Conservation (phyloP, 2,113 vertebrate genomes). For the Saguinus imperator region DNA sequence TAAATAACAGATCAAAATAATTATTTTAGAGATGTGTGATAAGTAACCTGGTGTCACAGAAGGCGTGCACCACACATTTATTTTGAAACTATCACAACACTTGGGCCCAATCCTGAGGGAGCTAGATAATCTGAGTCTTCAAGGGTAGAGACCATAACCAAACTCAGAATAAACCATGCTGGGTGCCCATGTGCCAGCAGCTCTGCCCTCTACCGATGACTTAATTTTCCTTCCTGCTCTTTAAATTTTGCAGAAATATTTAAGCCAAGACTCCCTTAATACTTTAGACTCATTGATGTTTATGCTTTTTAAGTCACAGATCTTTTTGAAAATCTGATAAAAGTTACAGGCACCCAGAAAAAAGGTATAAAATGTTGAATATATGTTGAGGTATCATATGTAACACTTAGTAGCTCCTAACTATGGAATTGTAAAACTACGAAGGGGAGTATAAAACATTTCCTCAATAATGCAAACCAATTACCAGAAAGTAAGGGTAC, state of each 20-base stretch:
- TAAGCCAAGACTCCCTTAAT: not conserved
- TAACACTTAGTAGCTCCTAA: not conserved
- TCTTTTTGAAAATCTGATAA: not conserved
- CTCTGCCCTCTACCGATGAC: not conserved
- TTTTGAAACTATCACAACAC: not conserved
- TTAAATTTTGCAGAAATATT: not conserved
- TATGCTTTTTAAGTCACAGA: not conserved
- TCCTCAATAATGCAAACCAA: not conserved
- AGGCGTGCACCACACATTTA: not conserved
- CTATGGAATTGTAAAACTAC: not conserved
- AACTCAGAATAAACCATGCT: not conserved
- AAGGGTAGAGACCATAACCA: not conserved
- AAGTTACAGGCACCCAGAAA: not conserved
- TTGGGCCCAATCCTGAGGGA: not conserved
- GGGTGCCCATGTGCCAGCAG: not conserved
- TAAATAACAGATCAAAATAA: conserved; percentile 18
- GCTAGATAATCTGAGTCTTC: not conserved
- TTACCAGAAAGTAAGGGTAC: not conserved
- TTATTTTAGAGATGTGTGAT: not conserved
- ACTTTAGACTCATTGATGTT: not conserved
- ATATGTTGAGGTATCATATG: not conserved
- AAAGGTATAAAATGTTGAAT: not conserved
- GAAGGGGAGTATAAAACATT: not conserved
- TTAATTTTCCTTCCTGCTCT: not conserved
- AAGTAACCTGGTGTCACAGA: not conserved